Conservation (phyloP, 2,888 invertebrate genomes). For the Sipha maydis region DNA sequence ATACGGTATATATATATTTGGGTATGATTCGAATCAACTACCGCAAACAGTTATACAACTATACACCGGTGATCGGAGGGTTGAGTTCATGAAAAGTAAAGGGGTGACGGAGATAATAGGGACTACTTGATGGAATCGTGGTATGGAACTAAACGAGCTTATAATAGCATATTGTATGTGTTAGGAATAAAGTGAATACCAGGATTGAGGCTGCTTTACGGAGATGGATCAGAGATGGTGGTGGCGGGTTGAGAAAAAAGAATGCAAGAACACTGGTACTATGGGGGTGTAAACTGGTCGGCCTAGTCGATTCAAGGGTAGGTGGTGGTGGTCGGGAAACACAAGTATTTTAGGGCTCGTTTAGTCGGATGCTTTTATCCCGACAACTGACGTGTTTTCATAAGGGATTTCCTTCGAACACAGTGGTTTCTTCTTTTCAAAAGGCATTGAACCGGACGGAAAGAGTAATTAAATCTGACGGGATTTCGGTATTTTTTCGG, state of each 20-base stretch:
- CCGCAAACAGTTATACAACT: background rate
- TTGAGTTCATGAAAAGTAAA: background rate
- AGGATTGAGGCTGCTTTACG: no score
- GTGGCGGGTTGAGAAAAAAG: background rate
- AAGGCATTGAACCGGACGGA: slow-evolving; percentile 5
- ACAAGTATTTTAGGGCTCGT: slow-evolving; percentile 47
- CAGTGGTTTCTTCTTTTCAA: slow-evolving; percentile 31
- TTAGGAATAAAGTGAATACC: background rate
- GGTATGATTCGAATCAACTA: slow-evolving; percentile 4
- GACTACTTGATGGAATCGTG: background rate
- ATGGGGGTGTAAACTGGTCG: no score
- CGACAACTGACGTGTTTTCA: slow-evolving; percentile 39
- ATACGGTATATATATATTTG: background rate
- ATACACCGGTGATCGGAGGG: background rate
- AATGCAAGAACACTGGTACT: background rate
- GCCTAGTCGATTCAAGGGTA: no score
- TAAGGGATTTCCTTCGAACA: slow-evolving; percentile 1
- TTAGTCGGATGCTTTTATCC: slow-evolving; percentile 34
- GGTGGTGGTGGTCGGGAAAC: background rate
- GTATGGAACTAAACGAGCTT: slow-evolving; percentile 24
- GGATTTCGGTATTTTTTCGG: background rate
- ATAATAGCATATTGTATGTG: slow-evolving; percentile 27
- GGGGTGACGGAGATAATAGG: background rate
- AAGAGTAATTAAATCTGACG: slow-evolving; percentile 42
- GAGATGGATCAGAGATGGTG: no score